Evolutionary conservation across 2,888 invertebrate species (phyloP).

Genomic region (Tanypteryx hageni): DNA sequence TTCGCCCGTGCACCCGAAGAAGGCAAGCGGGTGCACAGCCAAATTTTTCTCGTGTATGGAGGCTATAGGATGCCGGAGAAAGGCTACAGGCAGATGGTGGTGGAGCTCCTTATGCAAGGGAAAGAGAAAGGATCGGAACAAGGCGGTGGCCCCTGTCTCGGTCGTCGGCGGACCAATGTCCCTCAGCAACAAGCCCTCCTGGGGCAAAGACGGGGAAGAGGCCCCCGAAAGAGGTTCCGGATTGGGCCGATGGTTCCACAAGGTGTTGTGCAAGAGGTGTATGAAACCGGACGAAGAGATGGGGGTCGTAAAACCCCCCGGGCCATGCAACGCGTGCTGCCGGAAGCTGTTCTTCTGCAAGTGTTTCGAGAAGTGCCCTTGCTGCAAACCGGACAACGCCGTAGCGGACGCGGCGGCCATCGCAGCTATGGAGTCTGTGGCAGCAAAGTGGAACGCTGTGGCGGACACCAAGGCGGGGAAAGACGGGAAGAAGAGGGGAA

Average conservation of each 20-base stretch:
- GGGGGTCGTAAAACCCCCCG: neutral
- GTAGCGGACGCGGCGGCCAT: constrained; percentile 30
- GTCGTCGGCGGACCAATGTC: constrained; percentile 48
- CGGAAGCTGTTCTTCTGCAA: constrained; percentile 44
- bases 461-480: neutral
- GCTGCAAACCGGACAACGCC: constrained; percentile 28
- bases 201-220: constrained; percentile 10
- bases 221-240: neutral
- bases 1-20: constrained; percentile 22
- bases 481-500: constrained; percentile 50
- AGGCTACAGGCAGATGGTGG: constrained; percentile 33
- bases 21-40: constrained; percentile 8
- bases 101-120: constrained; percentile 2
- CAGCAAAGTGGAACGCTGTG: constrained; percentile 28
- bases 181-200: constrained; percentile 39
- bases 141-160: constrained; percentile 40
- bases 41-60: neutral
- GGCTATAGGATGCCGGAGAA: constrained; percentile 21
- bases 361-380: neutral
- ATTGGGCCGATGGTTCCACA: neutral
- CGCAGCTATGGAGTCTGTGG: constrained; percentile 12
- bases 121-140: constrained; percentile 6
- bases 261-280: constrained; percentile 21
- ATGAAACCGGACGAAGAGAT: constrained; percentile 18
- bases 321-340: constrained; percentile 25